Percentiles rank a stretch among this genome's conserved stretches.
These are phyloP conservation scores for Cephus cinctus DNA, from an alignment of 1,140 invertebrate species.

Conservation along the genomic window DNA sequence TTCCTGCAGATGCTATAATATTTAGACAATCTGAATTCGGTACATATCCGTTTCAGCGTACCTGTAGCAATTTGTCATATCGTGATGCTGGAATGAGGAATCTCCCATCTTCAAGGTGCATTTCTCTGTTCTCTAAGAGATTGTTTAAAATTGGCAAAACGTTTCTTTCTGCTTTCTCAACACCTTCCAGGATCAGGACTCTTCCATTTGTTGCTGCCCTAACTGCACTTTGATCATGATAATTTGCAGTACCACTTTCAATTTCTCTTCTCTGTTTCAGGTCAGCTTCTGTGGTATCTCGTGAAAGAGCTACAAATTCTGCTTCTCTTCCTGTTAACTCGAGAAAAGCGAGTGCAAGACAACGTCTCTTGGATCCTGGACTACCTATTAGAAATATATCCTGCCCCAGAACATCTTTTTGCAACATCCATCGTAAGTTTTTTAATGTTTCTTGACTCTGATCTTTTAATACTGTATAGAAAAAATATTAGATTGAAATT, in stretches of 20 bases:
- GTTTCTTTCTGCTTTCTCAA: conserved; percentile 97
- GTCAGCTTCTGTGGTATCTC: conserved; percentile 96
- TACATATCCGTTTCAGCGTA: conserved; percentile 41
- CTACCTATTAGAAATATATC: conserved; percentile 94
- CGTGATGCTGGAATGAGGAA: conserved; percentile 84
- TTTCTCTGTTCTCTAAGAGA: conserved; percentile 96
- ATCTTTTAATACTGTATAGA: conserved; percentile 29
- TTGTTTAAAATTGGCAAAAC: conserved; percentile 97
- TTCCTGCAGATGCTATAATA: conserved; percentile 60
- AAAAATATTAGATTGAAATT: conserved; percentile 12
- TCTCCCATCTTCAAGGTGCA: conserved; percentile 96
- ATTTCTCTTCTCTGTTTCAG: conserved; percentile 96
- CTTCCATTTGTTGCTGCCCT: conserved; percentile 85
- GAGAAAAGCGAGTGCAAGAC: conserved; percentile 82
- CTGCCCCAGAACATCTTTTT: conserved; percentile 89
- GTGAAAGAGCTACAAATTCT: conserved; percentile 90
- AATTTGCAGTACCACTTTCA: conserved; percentile 78
- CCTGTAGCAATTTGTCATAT: conserved; percentile 89
- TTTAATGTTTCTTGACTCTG: conserved; percentile 72
- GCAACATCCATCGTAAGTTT: conserved; percentile 91
- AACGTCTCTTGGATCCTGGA: conserved; percentile 77
- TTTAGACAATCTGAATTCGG: neutral
- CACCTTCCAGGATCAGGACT: conserved; percentile 91
- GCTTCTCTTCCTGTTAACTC: conserved; percentile 87
- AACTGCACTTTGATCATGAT: conserved; percentile 95